phyloP scores from a whole-genome alignment of 1,140 invertebrate species.

The Leguminivora glycinivorella region DNA sequence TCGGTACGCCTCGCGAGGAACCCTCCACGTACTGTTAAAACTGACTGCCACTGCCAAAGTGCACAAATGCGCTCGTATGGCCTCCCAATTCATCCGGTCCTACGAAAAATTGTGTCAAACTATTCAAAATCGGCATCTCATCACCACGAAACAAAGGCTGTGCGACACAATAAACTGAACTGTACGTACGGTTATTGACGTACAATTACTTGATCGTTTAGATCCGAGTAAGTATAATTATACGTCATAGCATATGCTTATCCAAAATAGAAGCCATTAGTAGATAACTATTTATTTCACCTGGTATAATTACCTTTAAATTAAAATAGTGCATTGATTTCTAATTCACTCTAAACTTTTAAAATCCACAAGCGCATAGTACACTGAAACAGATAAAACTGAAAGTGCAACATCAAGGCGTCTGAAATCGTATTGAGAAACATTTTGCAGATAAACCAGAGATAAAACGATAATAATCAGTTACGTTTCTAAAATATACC shows the following conservation, averaged over 20 bases:
- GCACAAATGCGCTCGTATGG: slow-evolving; percentile 60
- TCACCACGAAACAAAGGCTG: background rate
- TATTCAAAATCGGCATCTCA: background rate
- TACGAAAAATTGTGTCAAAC: slow-evolving; percentile 33
- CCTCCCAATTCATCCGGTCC: slow-evolving; percentile 50
- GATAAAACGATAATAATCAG: slow-evolving; percentile 36
- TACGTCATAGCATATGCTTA: too few relatives aligned
- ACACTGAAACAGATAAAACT: background rate
- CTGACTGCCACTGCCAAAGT: slow-evolving; percentile 77
- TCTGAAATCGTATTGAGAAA: slow-evolving; percentile 34
- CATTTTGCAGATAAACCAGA: slow-evolving; percentile 38
- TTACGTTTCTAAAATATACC: slow-evolving; percentile 11
- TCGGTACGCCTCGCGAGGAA: slow-evolving; percentile 76
- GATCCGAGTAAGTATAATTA: too few relatives aligned
- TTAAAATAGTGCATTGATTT: slow-evolving; percentile 45
- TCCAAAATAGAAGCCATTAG: background rate
- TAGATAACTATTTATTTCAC: background rate
- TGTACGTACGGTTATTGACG: too few relatives aligned
- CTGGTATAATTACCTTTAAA: slow-evolving; percentile 46
- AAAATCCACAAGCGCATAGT: background rate
- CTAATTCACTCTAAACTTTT: background rate
- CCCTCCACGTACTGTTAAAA: slow-evolving; percentile 77
- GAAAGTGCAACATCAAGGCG: background rate
- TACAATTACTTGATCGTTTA: too few relatives aligned
- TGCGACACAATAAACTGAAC: too few relatives aligned